A percentile compares a stretch with the other conserved stretches of the same genome.
Evolutionary conservation across 2,113 vertebrate species (phyloP).

Genomic region (Rana temporaria): DNA sequence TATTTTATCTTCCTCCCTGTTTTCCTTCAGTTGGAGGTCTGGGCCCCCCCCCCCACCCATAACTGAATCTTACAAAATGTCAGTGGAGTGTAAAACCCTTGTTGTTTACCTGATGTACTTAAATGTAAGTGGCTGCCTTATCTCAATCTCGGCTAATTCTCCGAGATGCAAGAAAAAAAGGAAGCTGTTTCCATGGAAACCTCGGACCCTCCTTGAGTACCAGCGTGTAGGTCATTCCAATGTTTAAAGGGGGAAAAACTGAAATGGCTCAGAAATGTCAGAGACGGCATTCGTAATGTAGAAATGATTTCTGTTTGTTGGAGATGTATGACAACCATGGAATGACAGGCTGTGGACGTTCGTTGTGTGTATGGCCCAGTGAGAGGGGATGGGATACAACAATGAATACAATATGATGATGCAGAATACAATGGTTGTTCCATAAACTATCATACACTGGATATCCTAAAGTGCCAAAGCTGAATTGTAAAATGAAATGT

Average conservation of each 20-base stretch:
- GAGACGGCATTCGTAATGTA: conserved; percentile 19
- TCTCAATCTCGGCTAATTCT: background rate
- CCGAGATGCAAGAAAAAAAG: background rate
- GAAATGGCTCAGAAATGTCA: conserved; percentile 54
- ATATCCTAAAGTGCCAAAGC: too few species aligned
- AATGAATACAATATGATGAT: too few species aligned
- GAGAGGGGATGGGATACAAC: too few species aligned
- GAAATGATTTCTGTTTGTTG: conserved; percentile 29
- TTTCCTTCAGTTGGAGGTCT: background rate
- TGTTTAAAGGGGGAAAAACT: conserved; percentile 30
- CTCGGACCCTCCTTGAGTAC: conserved; percentile 22
- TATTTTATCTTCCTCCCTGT: background rate
- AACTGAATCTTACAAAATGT: background rate
- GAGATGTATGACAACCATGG: too few species aligned
- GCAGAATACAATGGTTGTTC: too few species aligned
- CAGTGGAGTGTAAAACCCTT: background rate
- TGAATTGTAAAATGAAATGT: too few species aligned
- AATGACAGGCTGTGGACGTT: too few species aligned
- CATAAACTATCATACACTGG: too few species aligned
- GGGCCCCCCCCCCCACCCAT: background rate
- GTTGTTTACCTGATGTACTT: background rate
- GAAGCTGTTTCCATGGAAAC: conserved; percentile 46
- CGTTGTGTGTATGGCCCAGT: too few species aligned
- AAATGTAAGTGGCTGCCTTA: background rate
- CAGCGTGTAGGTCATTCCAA: conserved; percentile 40